A percentile compares a stretch with the other conserved stretches of the same genome.
These are phyloP conservation scores for Gryon sp. DNA, from an alignment of 1,140 invertebrate genomes.

Conservation along the genomic window DNA sequence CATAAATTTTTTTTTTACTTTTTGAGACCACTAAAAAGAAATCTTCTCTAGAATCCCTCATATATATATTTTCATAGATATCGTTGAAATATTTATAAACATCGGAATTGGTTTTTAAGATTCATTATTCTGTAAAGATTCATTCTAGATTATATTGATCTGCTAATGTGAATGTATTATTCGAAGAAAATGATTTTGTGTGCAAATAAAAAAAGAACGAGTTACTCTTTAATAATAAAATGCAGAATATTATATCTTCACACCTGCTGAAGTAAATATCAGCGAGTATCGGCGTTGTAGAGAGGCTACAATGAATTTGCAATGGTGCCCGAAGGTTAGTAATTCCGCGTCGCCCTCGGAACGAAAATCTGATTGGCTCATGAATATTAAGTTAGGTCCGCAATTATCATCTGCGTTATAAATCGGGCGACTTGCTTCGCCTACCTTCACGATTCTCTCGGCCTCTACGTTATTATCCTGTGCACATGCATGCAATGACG, in stretches of 20 bases:
- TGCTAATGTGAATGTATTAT: no score
- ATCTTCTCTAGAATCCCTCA: no score
- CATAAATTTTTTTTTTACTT: no score
- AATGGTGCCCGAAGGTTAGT: slow-evolving; percentile 68
- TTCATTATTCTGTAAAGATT: no score
- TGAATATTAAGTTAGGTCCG: slow-evolving; percentile 80
- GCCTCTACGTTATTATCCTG: slow-evolving; percentile 72
- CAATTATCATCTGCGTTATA: slow-evolving; percentile 81
- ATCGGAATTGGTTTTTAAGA: no score
- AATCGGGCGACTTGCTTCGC: slow-evolving; percentile 77
- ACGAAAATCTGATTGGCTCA: slow-evolving; percentile 80
- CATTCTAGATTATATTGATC: no score
- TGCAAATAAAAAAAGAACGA: no score
- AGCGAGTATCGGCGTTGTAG: slow-evolving; percentile 21
- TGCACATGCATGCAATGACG: slow-evolving; percentile 65
- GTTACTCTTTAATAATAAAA: no score
- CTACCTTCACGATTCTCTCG: slow-evolving; percentile 69
- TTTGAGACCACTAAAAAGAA: no score
- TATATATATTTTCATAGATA: no score
- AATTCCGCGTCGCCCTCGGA: slow-evolving; percentile 74
- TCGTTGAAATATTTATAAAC: no score
- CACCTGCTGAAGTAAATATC: slow-evolving; percentile 61
- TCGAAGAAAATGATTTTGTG: no score
- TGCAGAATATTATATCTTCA: slow-evolving; percentile 55
- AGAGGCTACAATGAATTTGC: slow-evolving; percentile 69